Evolutionary conservation across 2,888 invertebrate species (phyloP), one percentile per base, ranked within the genome.

Genomic region (Brenthis ino): DNA sequence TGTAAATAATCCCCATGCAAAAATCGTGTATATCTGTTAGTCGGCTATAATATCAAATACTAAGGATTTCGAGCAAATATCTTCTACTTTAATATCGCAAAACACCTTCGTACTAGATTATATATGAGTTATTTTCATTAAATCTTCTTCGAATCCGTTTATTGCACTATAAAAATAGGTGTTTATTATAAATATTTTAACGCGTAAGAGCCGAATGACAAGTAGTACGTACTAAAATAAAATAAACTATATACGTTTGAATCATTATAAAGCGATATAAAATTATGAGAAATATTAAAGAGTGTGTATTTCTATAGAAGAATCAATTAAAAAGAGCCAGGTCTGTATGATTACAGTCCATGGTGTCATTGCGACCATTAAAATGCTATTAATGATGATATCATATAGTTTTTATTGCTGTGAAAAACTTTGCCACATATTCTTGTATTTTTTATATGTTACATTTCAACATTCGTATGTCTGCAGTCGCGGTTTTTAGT

Each of bases 361-460:
- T 57, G 66, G 28, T 63, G 58, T 54, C 64, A 67, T 55, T 55
- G 60, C 16, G 50, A n/a, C 65, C 64, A 67, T 67, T 70, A 70
- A 70, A 64, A 55, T 54, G 33, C 54, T 43, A 70, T 64, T 58
- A 56, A 70, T 56, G 67, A n/a, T 58, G 67, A n/a, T 58, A 70
- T 48, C 70, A 64, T 56, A 60, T 56, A 51, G 55, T 63, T 67
- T 70, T 70, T 70, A 70, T 64, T 64, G 64, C 58, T n/a, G 53
- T 66, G 63, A 70, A 55, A 65, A 50, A 64, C 64, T 54, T 51
- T 50, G 47, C n/a, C 37, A n/a, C n/a, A 61, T 20, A 16, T 6
- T 24, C 13, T 43, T 20, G 24, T 43, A 16, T 37, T 61, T 63
- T 61, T 6, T 53, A 43, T 43, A 14, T 53, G 1, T 16, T 60